Evolutionary conservation across 2,113 vertebrate species (phyloP).

Genomic region (Platysteira castanea): DNA sequence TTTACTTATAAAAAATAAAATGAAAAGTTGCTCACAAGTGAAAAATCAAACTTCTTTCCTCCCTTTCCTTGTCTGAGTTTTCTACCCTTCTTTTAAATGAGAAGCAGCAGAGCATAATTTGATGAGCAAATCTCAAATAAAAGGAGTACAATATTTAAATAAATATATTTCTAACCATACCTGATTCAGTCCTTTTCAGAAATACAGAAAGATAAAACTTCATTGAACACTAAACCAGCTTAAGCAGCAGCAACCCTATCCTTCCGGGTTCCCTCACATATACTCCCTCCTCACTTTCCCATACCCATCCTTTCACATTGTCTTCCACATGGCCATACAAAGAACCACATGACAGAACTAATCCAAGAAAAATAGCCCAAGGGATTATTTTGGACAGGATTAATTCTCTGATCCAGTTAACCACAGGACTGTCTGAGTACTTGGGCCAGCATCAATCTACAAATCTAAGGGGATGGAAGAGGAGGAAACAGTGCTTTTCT

Average conservation of each 20-base stretch:
- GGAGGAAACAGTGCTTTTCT: background rate
- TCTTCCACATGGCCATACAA: background rate
- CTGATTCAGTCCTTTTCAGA: constrained; percentile 9
- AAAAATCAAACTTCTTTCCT: background rate
- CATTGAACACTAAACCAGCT: background rate
- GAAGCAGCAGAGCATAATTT: background rate
- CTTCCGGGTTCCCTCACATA: background rate
- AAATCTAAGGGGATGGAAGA: background rate
- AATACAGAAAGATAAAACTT: background rate
- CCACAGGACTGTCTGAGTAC: background rate
- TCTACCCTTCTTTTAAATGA: background rate
- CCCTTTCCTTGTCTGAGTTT: background rate
- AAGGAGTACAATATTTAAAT: background rate
- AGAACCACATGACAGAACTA: background rate
- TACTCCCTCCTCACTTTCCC: background rate
- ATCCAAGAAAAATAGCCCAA: background rate
- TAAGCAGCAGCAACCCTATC: background rate
- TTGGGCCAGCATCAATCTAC: background rate
- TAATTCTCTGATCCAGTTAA: background rate
- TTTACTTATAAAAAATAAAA: background rate
- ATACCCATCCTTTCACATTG: background rate
- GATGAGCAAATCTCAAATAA: background rate
- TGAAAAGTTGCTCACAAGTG: background rate
- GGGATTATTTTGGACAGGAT: background rate
- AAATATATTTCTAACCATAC: constrained; percentile 5